Conservation (phyloP, 2,888 invertebrate genomes). For the Xanthia togata region DNA sequence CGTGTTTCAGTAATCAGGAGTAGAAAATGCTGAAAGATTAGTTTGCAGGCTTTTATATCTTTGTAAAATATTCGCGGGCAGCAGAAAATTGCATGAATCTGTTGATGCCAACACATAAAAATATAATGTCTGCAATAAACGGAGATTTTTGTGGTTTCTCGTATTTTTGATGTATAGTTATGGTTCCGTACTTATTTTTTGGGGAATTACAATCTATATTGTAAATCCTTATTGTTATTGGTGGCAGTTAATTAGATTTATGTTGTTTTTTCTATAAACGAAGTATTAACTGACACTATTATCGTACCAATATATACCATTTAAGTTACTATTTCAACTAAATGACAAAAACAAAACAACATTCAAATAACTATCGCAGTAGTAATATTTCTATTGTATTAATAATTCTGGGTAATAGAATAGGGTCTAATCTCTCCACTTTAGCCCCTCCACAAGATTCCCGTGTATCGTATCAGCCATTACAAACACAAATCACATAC, state of each 20-base stretch:
- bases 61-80: conserved; percentile 54
- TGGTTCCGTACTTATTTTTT: conserved; percentile 21
- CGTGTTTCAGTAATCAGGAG: neutral
- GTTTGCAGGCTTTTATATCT: conserved; percentile 55
- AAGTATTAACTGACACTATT: neutral
- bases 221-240: conserved; percentile 7
- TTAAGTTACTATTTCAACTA: neutral
- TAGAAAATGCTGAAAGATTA: conserved; percentile 39
- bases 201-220: neutral
- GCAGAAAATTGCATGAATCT: conserved; percentile 61
- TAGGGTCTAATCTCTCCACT: neutral
- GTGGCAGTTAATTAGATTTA: neutral
- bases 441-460: neutral
- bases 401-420: neutral
- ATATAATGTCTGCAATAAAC: conserved; percentile 60
- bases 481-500: conserved; percentile 54
- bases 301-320: neutral
- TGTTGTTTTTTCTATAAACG: neutral
- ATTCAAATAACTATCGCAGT: neutral
- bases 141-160: conserved; percentile 27
- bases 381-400: neutral
- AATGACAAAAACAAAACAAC: neutral
- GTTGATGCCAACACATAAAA: conserved; percentile 55
- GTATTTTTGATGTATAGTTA: conserved; percentile 27
- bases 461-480: conserved; percentile 29